These are phyloP conservation scores for Leptopilina clavipes DNA, from an alignment of 1,140 invertebrate species.

Conservation along the genomic window DNA sequence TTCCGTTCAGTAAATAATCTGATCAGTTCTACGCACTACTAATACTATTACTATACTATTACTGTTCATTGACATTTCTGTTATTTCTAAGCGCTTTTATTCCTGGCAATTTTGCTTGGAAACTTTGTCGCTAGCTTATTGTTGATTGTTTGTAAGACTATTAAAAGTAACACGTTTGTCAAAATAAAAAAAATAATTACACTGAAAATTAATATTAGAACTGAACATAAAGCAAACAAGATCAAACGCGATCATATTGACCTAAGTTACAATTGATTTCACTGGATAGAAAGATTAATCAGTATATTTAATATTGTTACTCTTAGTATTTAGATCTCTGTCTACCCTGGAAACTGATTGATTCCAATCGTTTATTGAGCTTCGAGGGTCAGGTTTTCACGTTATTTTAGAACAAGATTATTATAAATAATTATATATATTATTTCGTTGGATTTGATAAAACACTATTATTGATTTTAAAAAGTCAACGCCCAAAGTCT, in stretches of 20 bases:
- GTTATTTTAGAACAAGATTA: slow-evolving; percentile 34
- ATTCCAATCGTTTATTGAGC: slow-evolving; percentile 17
- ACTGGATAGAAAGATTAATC: slow-evolving; percentile 12
- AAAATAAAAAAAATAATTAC: not conserved
- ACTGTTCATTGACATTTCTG: slow-evolving; percentile 3
- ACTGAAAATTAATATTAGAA: not conserved
- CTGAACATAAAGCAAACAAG: not conserved
- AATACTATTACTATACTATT: not conserved
- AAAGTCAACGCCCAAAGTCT: slow-evolving; percentile 13
- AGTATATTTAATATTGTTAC: slow-evolving; percentile 18
- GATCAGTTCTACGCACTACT: slow-evolving; percentile 30
- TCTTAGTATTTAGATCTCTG: slow-evolving; percentile 32
- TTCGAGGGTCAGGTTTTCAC: slow-evolving; percentile 39
- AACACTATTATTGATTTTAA: slow-evolving; percentile 21
- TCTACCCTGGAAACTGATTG: not conserved
- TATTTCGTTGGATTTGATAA: slow-evolving; percentile 29
- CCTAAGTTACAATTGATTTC: slow-evolving; percentile 5
- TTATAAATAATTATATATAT: slow-evolving; percentile 6
- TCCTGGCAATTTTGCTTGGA: not conserved
- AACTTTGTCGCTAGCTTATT: slow-evolving; percentile 23
- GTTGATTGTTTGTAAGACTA: slow-evolving; percentile 31
- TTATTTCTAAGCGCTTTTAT: slow-evolving; percentile 1
- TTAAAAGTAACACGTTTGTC: not conserved
- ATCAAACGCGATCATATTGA: not conserved
- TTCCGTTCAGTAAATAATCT: slow-evolving; percentile 34